Conservation (phyloP, 2,113 vertebrate species). For the Emydura subglobosa region DNA sequence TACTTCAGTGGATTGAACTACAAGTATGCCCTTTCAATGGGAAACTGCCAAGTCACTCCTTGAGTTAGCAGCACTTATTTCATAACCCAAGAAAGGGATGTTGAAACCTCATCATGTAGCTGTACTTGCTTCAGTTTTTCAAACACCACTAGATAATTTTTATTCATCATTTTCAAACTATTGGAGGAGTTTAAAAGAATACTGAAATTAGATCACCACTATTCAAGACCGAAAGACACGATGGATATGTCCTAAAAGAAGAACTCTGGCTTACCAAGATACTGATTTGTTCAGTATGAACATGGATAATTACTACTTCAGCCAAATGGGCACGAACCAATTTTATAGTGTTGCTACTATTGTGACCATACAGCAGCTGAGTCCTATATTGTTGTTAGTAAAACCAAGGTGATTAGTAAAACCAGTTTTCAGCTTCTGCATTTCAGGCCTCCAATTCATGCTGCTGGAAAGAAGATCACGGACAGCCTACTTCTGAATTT, state of each 20-base stretch:
- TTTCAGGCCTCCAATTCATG: not conserved
- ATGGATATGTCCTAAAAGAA: not conserved
- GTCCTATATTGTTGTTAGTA: not conserved
- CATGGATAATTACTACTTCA: not conserved
- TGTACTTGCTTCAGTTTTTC: not conserved
- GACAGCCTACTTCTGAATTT: not conserved
- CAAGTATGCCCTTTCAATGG: not conserved
- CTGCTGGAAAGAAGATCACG: not conserved
- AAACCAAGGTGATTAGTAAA: not conserved
- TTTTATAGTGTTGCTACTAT: not conserved
- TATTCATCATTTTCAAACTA: not conserved
- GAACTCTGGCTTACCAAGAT: not conserved
- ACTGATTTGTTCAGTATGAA: not conserved
- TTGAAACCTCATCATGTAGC: not conserved
- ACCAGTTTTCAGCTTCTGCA: not conserved
- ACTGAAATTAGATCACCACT: rapidly evolving
- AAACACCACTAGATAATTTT: not conserved
- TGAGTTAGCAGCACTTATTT: not conserved
- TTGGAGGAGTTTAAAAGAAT: not conserved
- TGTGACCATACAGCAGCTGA: not conserved
- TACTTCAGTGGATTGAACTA: not conserved
- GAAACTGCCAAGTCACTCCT: not conserved
- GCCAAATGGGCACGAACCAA: not conserved
- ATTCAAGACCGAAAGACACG: not conserved
- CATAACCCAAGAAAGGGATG: not conserved